Base-by-base conservation (phyloP, 2,113 vertebrate genomes). In the Spea multiplicata region DNA sequence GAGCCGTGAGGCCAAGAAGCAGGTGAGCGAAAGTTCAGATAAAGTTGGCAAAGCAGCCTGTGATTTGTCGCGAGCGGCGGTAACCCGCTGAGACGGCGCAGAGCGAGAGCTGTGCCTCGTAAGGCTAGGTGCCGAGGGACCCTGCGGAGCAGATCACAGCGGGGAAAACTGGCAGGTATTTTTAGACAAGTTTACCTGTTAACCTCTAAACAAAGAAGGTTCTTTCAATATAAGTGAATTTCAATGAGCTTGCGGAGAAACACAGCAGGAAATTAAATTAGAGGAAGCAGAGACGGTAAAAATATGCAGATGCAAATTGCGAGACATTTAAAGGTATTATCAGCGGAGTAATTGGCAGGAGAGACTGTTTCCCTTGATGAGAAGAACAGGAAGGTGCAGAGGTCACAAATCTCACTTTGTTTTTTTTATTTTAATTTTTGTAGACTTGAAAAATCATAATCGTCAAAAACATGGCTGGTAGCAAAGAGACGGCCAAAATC, bases 171-270 rank as follows among this genome's bases (percentile, higher is more conserved):
- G 55, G 49, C 7, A 8, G 8, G 14, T 80, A 73, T 80, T 80
- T 80, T 80, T 73, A 79, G 76, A 66, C n/a, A n/a, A n/a, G 49
- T 14, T 3, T 80, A 80, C 77, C 77, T 73, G 77, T 17, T 49
- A 80, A 68, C 45, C 53, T 45, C 69, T 16, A 79, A 79, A 72
- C 17, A 65, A 50, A 71, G 70, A 66, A 53, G 14, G 50, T 57
- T 53, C 61, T 13, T 79, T 79, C 77, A 55, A 66, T 49, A 48
- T 49, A 77, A 62, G 69, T 48, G 69, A 73, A 66, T 72, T 66
- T 47, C 61, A 80, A 73, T 73, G 46, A 62, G 17, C 53, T 55
- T 30, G 47, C 46, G 44, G 64, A 57, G 61, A 72, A 67, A 47
- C 77, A 44, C 77, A 80, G 71, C 77, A 44, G 71, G 77, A 53